These are phyloP conservation scores for Adineta ricciae DNA, from an alignment of 2,888 invertebrate genomes.

Conservation along the genomic window DNA sequence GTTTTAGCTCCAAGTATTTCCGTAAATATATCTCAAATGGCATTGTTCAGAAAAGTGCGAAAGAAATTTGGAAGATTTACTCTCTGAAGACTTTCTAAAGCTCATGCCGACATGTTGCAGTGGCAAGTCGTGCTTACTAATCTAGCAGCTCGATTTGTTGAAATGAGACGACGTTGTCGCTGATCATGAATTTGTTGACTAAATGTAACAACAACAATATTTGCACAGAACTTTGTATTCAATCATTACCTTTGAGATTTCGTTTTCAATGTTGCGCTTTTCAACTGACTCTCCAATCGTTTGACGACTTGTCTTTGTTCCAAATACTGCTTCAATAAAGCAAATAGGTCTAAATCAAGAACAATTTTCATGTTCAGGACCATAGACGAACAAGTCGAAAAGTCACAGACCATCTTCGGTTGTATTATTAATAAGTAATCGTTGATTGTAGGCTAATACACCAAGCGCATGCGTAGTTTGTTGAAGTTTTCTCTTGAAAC, in stretches of 20 bases:
- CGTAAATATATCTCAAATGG: no score
- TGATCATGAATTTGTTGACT: conserved; percentile 22
- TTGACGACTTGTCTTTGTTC: not conserved
- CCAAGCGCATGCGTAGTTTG: not conserved
- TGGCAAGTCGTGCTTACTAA: not conserved
- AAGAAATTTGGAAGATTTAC: no score
- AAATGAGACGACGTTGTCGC: not conserved
- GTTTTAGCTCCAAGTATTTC: no score
- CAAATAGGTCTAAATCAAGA: not conserved
- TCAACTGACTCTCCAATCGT: not conserved
- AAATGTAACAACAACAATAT: not conserved
- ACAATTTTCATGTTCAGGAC: no score
- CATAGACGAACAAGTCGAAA: not conserved
- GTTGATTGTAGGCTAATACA: not conserved
- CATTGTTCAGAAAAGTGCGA: no score
- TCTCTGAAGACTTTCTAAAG: no score
- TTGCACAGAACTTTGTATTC: not conserved
- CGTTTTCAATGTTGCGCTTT: not conserved
- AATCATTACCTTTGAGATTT: not conserved
- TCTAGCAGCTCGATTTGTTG: not conserved
- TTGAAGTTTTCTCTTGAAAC: not conserved
- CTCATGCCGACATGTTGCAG: no score
- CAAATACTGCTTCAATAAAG: not conserved
- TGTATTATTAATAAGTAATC: not conserved
- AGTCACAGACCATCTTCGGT: not conserved